A percentile compares a stretch with the other conserved stretches of the same genome.
Conservation (phyloP, 2,888 invertebrate species). For the Drosophila nr. fundita region DNA sequence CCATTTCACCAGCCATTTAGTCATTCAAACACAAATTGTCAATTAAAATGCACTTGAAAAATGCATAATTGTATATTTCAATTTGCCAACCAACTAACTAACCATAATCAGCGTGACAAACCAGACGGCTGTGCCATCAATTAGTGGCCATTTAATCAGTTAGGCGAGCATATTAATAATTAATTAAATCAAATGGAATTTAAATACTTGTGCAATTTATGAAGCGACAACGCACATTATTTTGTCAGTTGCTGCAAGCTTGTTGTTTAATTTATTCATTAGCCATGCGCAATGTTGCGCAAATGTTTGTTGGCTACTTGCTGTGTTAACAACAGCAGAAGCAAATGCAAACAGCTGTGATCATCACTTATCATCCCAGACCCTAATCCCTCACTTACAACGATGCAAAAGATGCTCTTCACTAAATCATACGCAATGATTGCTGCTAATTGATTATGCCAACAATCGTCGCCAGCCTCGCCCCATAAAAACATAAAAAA, state of each 20-base stretch:
- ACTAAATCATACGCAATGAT: conserved; percentile 68
- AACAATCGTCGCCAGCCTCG: conserved; percentile 12
- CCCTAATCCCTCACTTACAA: conserved; percentile 12
- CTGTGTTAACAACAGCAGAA: conserved; percentile 9
- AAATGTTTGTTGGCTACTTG: conserved; percentile 72
- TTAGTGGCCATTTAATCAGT: conserved; percentile 74
- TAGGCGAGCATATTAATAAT: conserved; percentile 57
- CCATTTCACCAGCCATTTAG: conserved; percentile 9
- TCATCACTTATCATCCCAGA: conserved; percentile 49
- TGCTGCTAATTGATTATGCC: conserved; percentile 56
- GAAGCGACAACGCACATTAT: conserved; percentile 8
- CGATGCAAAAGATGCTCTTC: conserved; percentile 32
- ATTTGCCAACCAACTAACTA: conserved; percentile 56
- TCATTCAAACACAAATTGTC: conserved; percentile 32
- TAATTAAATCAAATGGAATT: conserved; percentile 64
- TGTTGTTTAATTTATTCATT: conserved; percentile 68
- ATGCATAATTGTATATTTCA: conserved; percentile 44
- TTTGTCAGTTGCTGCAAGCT: conserved; percentile 7
- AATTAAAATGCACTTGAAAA: conserved; percentile 56
- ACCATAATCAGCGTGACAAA: conserved; percentile 61
- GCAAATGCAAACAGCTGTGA: conserved; percentile 21
- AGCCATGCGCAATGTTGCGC: conserved; percentile 70
- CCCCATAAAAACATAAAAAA: background rate
- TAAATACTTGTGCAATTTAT: conserved; percentile 44
- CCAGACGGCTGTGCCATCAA: conserved; percentile 22